Conservation (phyloP, 2,888 invertebrate species). For the Elysia crispata region DNA sequence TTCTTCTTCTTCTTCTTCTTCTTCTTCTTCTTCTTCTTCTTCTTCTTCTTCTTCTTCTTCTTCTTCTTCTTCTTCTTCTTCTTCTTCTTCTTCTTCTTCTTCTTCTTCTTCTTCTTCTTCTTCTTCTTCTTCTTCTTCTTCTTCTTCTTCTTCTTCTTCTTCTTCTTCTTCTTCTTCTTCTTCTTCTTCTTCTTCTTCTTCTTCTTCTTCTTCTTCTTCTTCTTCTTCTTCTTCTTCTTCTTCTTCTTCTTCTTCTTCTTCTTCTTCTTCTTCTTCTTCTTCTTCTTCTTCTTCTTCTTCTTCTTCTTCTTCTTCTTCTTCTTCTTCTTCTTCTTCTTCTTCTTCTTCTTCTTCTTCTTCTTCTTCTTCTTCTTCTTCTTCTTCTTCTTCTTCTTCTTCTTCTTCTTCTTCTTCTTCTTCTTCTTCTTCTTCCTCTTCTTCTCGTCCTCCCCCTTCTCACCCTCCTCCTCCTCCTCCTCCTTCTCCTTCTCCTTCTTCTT, state of each 20-base stretch:
- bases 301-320: background rate
- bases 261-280: no score
- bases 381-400: background rate
- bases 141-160: background rate
- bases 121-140: background rate
- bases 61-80: background rate
- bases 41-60: background rate
- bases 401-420: background rate
- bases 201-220: background rate
- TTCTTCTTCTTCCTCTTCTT: background rate
- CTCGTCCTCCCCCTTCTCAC: no score
- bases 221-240: background rate
- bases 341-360: no score
- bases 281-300: background rate
- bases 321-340: background rate
- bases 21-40: background rate
- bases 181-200: background rate
- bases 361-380: background rate
- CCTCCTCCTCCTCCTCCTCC: background rate
- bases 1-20: no score
- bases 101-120: background rate
- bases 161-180: background rate
- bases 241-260: background rate
- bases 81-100: background rate
- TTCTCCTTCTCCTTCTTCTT: background rate